Conservation (phyloP, 2,113 vertebrate genomes). For the Lepisosteus oculatus region DNA sequence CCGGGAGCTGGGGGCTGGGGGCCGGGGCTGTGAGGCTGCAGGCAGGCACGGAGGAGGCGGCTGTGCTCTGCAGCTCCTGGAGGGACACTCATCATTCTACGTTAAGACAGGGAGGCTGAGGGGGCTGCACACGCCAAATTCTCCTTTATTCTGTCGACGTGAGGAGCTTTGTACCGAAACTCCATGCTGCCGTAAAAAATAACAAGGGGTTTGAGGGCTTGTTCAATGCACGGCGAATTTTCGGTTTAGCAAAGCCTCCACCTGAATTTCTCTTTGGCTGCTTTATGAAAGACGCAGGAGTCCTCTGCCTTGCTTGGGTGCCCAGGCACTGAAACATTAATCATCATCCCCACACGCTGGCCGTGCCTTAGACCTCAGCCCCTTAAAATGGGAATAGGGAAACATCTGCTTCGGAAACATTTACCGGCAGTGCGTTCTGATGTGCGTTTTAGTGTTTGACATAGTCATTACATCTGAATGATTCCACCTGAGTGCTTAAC, state of each 20-base stretch:
- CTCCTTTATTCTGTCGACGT: too few species aligned
- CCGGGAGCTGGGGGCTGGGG: slow-evolving; percentile 27
- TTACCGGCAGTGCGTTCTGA: too few species aligned
- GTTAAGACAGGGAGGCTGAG: neutral
- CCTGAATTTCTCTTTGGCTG: slow-evolving; percentile 21
- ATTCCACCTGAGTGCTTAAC: too few species aligned
- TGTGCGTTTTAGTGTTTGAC: too few species aligned
- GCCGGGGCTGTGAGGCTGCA: slow-evolving; percentile 45
- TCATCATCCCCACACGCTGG: slow-evolving; percentile 50
- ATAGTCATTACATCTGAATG: too few species aligned
- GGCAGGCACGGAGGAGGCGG: slow-evolving; percentile 34
- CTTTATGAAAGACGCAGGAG: slow-evolving; percentile 49
- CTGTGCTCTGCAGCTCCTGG: slow-evolving; percentile 33
- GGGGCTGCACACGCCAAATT: too few species aligned
- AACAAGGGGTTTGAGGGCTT: slow-evolving; percentile 23
- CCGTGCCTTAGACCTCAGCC: too few species aligned
- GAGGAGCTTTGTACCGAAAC: too few species aligned
- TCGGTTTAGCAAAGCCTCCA: slow-evolving; percentile 15
- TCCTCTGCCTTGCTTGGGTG: slow-evolving; percentile 53
- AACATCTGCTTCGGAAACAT: too few species aligned
- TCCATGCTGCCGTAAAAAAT: too few species aligned
- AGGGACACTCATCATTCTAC: slow-evolving; percentile 26
- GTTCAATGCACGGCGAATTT: slow-evolving; percentile 32
- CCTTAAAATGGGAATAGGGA: too few species aligned
- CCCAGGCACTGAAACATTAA: slow-evolving; percentile 65